Conservation (phyloP, 1,140 invertebrate species). For the Meloidogyne floridensis region DNA sequence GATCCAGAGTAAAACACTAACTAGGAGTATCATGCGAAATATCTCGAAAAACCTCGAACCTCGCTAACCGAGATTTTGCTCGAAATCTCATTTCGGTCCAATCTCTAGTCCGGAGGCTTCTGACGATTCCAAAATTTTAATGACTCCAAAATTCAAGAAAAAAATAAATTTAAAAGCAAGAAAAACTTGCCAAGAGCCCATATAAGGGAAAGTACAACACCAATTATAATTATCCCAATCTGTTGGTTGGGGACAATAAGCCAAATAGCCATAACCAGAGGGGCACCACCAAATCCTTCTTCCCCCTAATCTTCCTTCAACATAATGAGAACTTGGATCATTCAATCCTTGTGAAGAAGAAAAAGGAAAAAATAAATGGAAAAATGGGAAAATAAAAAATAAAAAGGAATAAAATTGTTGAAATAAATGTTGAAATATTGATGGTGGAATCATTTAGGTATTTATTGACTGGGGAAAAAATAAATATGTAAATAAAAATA, state of each 20-base stretch:
- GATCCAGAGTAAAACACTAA: no score
- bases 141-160: no score
- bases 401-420: neutral
- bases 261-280: slow-evolving; percentile 64
- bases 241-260: slow-evolving; percentile 65
- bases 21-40: no score
- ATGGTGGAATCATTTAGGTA: neutral
- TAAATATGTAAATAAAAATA: no score
- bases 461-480: neutral
- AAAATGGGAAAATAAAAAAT: neutral
- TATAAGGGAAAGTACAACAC: slow-evolving; percentile 65
- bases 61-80: no score
- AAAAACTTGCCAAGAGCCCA: slow-evolving; percentile 42
- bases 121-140: no score
- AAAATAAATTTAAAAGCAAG: neutral
- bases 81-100: no score
- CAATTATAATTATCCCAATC: slow-evolving; percentile 66
- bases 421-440: neutral
- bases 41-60: no score
- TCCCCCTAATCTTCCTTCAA: slow-evolving; percentile 65
- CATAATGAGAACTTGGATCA: slow-evolving; percentile 66
- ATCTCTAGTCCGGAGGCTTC: no score
- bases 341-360: slow-evolving; percentile 58
- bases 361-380: slow-evolving; percentile 38
- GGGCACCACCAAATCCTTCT: slow-evolving; percentile 64